phyloP scores from a whole-genome alignment of 64 coral and sea anemone species.

The Pocillopora verrucosa region DNA sequence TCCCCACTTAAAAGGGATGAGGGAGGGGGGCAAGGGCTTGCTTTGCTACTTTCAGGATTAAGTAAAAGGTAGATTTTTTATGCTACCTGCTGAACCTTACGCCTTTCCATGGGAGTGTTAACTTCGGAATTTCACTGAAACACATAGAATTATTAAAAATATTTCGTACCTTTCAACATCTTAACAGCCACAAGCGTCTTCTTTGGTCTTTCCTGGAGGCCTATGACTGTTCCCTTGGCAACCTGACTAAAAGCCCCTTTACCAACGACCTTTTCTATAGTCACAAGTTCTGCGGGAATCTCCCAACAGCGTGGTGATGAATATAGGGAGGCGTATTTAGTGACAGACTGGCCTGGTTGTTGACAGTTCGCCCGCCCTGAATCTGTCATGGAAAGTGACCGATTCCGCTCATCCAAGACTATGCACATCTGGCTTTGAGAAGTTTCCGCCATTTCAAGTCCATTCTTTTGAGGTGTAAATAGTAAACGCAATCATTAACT shows the following conservation, averaged over 20 bases:
- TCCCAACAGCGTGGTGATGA: constrained; percentile 4
- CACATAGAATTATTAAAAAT: background rate
- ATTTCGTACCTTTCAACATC: constrained; percentile 35
- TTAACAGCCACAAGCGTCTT: constrained; percentile 40
- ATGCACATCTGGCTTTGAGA: background rate
- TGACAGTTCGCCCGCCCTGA: background rate
- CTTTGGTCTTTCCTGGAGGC: background rate
- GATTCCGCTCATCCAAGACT: background rate
- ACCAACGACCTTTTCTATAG: constrained; percentile 36
- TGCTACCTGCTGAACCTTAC: too few species aligned
- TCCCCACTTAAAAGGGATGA: too few species aligned
- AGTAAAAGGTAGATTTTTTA: too few species aligned
- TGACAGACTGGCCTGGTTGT: background rate
- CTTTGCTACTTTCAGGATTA: too few species aligned
- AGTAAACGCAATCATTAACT: too few species aligned
- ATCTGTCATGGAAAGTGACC: background rate
- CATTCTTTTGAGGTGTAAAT: too few species aligned
- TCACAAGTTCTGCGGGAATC: background rate
- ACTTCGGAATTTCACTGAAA: too few species aligned
- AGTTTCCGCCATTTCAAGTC: background rate
- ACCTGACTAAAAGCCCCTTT: constrained; percentile 67
- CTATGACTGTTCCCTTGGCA: constrained; percentile 28
- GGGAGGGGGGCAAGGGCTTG: too few species aligned
- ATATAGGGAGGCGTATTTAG: background rate
- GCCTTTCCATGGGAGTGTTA: too few species aligned